Evolutionary conservation across 2,113 vertebrate species (phyloP).

Genomic region (Myiagra hebetior): DNA sequence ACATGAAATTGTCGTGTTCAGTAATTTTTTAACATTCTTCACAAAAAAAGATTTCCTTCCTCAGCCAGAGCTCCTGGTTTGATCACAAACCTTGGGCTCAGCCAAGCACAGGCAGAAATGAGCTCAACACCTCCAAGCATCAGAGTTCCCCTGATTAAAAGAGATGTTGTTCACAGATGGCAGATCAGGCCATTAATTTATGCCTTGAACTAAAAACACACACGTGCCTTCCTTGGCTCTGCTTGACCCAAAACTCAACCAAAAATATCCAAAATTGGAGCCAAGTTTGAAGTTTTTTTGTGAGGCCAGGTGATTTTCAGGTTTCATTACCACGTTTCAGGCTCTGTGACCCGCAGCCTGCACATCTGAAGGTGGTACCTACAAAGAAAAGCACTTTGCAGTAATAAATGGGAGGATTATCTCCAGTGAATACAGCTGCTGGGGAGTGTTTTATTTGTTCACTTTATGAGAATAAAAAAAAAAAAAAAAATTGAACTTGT

Average conservation of each 20-base stretch:
- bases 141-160: neutral
- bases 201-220: neutral
- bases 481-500: conserved; percentile 10
- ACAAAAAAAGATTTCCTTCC: neutral
- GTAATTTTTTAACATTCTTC: neutral
- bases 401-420: conserved; percentile 30
- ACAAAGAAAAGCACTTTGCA: neutral
- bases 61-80: neutral
- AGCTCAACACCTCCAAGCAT: neutral
- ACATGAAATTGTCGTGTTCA: neutral
- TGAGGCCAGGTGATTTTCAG: neutral
- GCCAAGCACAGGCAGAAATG: neutral
- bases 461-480: neutral
- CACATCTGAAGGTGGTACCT: neutral
- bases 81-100: neutral
- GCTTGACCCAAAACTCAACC: neutral
- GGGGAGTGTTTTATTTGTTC: conserved; percentile 30
- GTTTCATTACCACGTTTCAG: neutral
- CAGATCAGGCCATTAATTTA: neutral
- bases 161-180: neutral
- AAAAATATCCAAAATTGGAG: neutral
- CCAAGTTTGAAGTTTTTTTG: neutral
- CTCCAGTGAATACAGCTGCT: conserved; percentile 18
- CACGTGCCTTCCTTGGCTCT: neutral
- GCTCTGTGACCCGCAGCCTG: neutral